Evolutionary conservation across 2,113 vertebrate genomes (phyloP).

Genomic region (Climacteris rufus): DNA sequence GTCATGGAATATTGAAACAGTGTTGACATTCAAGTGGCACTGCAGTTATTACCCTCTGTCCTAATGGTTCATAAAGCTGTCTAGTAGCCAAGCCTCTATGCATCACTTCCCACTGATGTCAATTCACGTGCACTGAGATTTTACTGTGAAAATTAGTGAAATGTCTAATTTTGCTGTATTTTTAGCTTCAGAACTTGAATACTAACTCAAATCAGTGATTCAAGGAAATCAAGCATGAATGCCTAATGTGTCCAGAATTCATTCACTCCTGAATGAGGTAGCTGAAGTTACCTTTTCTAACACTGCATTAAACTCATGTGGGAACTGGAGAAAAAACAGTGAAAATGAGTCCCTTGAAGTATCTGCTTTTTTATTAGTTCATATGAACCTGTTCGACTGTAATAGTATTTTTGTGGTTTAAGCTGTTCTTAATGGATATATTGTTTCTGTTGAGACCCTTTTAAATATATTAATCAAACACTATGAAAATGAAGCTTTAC

Average conservation of each 20-base stretch:
- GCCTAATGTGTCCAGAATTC: not conserved
- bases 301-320: not conserved
- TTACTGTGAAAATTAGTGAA: not conserved
- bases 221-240: not conserved
- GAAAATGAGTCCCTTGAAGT: not conserved
- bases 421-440: not conserved
- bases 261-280: not conserved
- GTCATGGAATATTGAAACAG: not conserved
- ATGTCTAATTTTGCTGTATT: not conserved
- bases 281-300: not conserved
- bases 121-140: not conserved
- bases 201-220: not conserved
- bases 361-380: not conserved
- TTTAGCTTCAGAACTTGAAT: conserved; percentile 27
- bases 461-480: not conserved
- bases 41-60: not conserved
- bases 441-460: not conserved
- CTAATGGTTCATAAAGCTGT: not conserved
- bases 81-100: not conserved
- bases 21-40: not conserved
- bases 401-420: not conserved
- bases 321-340: not conserved
- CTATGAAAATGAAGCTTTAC: not conserved
- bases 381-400: not conserved
- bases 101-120: not conserved